Evolutionary conservation across 92 coral and sea anemone genomes (phyloP).

Genomic region (Meandrina meandrites): DNA sequence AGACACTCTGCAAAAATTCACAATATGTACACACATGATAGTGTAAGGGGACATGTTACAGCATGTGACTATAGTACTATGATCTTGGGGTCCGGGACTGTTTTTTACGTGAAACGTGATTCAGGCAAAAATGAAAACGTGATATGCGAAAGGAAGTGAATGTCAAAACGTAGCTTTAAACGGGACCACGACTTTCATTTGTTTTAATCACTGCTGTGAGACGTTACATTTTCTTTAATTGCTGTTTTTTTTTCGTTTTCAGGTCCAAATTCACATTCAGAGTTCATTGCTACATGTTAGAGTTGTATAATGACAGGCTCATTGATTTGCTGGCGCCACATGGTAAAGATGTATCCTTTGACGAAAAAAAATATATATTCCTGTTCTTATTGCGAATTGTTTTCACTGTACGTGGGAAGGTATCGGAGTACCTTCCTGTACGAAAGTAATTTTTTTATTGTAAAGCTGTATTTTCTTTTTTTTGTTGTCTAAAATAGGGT

Average conservation of each 20-base stretch:
- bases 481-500: not conserved
- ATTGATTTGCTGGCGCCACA: constrained; percentile 82
- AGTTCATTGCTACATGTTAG: constrained; percentile 90
- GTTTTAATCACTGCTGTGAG: too few relatives aligned
- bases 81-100: too few relatives aligned
- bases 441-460: not conserved
- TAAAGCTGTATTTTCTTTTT: too few relatives aligned
- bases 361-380: not conserved
- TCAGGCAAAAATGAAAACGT: not conserved
- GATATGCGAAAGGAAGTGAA: not conserved
- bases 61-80: too few relatives aligned
- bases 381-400: not conserved
- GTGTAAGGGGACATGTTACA: too few relatives aligned
- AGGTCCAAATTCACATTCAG: constrained; percentile 86
- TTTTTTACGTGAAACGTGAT: not conserved
- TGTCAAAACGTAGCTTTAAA: not conserved
- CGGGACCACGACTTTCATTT: not conserved
- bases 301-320: constrained; percentile 89
- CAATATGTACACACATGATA: too few relatives aligned
- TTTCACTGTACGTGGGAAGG: too few relatives aligned
- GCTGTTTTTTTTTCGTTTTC: constrained; percentile 1
- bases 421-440: too few relatives aligned
- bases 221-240: not conserved
- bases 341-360: constrained; percentile 80
- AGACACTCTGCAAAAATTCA: too few relatives aligned